Evolutionary conservation across 1,140 invertebrate species (phyloP).

Genomic region (Ceratosolen solmsi): DNA sequence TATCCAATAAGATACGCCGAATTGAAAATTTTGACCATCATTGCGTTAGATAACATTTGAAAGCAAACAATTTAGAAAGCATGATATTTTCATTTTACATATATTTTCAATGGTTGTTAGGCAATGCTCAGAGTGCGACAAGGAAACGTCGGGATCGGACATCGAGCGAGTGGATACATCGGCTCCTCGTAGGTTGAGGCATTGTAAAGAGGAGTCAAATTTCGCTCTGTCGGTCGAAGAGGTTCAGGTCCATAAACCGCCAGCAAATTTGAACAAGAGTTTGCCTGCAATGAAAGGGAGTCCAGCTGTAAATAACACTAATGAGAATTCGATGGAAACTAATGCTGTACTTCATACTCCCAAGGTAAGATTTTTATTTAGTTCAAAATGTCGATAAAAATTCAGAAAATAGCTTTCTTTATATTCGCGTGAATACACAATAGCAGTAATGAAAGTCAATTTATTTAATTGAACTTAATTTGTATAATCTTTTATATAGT

Average conservation of each 20-base stretch:
- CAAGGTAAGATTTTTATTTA: slow-evolving; percentile 59
- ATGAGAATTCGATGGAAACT: slow-evolving; percentile 50
- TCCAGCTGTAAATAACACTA: slow-evolving; percentile 32
- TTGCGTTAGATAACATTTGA: too few relatives aligned
- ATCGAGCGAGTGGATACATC: slow-evolving; percentile 82
- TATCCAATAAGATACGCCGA: too few relatives aligned
- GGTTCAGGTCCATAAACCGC: slow-evolving; percentile 43
- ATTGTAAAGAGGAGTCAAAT: slow-evolving; percentile 77
- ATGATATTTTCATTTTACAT: too few relatives aligned
- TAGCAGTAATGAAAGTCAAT: too few relatives aligned
- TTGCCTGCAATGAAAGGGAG: not conserved
- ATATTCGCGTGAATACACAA: too few relatives aligned
- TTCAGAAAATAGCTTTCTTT: too few relatives aligned
- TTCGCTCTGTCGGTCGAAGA: slow-evolving; percentile 21
- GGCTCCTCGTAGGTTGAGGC: slow-evolving; percentile 83
- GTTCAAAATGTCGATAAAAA: too few relatives aligned
- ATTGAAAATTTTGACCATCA: too few relatives aligned
- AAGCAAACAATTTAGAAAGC: too few relatives aligned
- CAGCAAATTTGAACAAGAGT: not conserved
- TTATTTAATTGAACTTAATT: too few relatives aligned
- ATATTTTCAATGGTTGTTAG: slow-evolving; percentile 66
- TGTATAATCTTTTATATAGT: too few relatives aligned
- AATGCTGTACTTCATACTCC: slow-evolving; percentile 63
- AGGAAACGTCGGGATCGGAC: slow-evolving; percentile 84
- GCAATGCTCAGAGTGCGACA: slow-evolving; percentile 93